Percentiles rank a stretch among this genome's conserved stretches.
phyloP scores from a whole-genome alignment of 2,797 vertebrate species.

The Rhinatrema bivittatum region DNA sequence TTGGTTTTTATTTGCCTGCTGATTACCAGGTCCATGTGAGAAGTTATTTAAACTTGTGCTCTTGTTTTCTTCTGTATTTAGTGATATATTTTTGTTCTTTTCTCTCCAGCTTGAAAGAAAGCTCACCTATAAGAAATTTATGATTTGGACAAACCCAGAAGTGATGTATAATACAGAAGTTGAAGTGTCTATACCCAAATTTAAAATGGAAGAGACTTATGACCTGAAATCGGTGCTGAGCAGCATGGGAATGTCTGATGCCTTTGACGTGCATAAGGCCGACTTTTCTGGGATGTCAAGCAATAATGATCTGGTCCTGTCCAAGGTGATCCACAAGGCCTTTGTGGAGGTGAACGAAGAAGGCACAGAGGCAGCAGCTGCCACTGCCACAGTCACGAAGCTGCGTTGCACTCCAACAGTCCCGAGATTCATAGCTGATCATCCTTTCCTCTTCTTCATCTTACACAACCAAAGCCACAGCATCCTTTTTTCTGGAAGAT shows the following conservation, averaged over 20 bases:
- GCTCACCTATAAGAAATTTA: constrained; percentile 69
- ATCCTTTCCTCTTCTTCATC: constrained; percentile 89
- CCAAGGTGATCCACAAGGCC: constrained; percentile 78
- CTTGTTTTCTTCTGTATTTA: no score
- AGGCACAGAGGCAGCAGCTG: constrained; percentile 73
- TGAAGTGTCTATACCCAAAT: constrained; percentile 64
- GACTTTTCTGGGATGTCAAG: constrained; percentile 80
- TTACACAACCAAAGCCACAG: constrained; percentile 56
- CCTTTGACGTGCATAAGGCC: constrained; percentile 46
- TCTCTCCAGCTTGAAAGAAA: constrained; percentile 65
- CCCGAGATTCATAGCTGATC: constrained; percentile 60
- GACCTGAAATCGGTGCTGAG: constrained; percentile 62
- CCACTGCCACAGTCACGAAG: constrained; percentile 51
- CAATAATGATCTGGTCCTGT: constrained; percentile 57
- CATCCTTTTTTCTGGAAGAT: constrained; percentile 76
- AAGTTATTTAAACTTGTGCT: no score
- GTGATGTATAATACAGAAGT: constrained; percentile 59
- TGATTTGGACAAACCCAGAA: constrained; percentile 67
- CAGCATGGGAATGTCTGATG: constrained; percentile 78
- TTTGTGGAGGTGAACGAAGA: constrained; percentile 79
- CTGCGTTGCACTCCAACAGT: constrained; percentile 18
- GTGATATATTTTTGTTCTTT: not conserved
- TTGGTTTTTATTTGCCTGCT: no score
- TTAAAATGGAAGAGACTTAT: constrained; percentile 75
- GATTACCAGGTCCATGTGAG: no score